A percentile compares a stretch with the other conserved stretches of the same genome.
Conservation (phyloP, 2,113 vertebrate genomes). For the Mungos mungo region DNA sequence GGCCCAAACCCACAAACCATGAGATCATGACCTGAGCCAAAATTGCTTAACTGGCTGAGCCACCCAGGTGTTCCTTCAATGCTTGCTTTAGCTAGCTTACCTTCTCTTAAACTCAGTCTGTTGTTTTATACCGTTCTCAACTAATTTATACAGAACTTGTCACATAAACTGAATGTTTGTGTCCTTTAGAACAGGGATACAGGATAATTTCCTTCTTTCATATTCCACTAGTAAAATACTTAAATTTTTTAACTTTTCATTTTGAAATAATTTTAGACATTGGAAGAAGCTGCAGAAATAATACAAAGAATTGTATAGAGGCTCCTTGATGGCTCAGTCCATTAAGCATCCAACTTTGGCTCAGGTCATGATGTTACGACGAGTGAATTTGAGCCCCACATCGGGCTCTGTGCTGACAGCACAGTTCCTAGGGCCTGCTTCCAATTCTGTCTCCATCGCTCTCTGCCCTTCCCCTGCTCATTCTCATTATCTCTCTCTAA, state of each 20-base stretch:
- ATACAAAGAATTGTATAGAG: not conserved
- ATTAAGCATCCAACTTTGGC: too few relatives aligned
- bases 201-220: not conserved
- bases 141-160: not conserved
- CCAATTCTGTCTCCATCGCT: too few relatives aligned
- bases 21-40: not conserved
- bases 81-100: not conserved
- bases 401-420: too few relatives aligned
- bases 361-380: too few relatives aligned
- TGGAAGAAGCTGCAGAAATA: not conserved
- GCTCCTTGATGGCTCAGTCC: too few relatives aligned
- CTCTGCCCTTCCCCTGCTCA: too few relatives aligned
- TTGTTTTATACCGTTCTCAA: not conserved
- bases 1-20: not conserved
- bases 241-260: conserved; percentile 14
- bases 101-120: not conserved
- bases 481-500: too few relatives aligned
- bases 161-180: not conserved
- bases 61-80: not conserved
- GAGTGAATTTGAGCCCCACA: too few relatives aligned
- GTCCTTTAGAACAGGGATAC: not conserved
- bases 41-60: not conserved
- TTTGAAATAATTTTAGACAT: conserved; percentile 24
- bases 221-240: not conserved
- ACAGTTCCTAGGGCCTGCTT: too few relatives aligned